These are phyloP conservation scores for Melanocharis versteri DNA, from an alignment of 2,113 vertebrate species.

Conservation along the genomic window DNA sequence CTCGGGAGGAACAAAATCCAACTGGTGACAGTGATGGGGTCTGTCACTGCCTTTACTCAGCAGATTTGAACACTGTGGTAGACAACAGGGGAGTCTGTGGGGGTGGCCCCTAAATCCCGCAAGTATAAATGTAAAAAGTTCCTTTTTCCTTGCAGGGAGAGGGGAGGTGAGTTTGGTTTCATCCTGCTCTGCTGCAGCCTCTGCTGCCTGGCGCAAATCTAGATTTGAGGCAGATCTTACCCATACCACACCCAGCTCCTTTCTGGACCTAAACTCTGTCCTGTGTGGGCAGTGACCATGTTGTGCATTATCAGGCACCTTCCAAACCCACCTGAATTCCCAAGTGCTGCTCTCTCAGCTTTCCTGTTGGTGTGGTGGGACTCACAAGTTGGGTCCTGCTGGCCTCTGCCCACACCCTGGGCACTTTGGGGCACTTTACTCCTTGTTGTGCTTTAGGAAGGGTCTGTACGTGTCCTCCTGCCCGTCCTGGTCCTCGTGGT, in stretches of 20 bases:
- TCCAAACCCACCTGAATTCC: neutral
- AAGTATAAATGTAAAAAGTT: neutral
- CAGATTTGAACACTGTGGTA: accelerated
- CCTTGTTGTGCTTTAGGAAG: neutral
- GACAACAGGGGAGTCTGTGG: neutral
- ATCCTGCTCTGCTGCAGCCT: accelerated
- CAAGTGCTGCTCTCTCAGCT: neutral
- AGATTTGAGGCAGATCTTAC: neutral
- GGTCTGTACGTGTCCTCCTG: accelerated
- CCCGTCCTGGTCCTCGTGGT: neutral
- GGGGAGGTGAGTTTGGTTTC: neutral
- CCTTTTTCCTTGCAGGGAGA: neutral
- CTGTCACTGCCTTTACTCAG: neutral
- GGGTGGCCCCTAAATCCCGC: neutral
- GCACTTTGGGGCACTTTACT: neutral
- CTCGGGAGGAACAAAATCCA: neutral
- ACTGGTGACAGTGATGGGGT: neutral
- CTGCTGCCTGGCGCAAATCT: neutral
- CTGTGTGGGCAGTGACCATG: accelerated
- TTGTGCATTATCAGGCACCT: neutral
- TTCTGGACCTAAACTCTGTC: neutral
- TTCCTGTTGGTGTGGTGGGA: accelerated
- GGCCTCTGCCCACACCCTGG: neutral
- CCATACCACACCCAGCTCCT: neutral
- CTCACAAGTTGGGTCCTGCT: neutral